Percentiles rank a stretch among this genome's conserved stretches.
phyloP scores from a whole-genome alignment of 2,888 invertebrate genomes.

The Doris montereyensis region DNA sequence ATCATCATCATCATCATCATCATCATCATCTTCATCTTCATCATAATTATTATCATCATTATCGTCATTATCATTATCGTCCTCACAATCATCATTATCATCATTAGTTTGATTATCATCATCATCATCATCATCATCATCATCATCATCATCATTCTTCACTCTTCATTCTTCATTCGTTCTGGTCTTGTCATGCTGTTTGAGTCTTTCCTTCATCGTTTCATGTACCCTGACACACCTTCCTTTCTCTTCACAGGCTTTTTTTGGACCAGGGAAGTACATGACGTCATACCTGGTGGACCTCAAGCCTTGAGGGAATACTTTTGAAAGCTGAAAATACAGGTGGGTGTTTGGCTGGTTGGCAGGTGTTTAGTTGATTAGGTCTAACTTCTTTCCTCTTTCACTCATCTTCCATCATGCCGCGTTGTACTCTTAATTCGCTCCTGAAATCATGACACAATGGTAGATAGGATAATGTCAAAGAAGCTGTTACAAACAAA shows the following conservation, averaged over 20 bases:
- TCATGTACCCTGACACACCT: neutral
- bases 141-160: too few relatives aligned
- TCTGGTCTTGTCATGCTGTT: neutral
- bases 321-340: slow-evolving; percentile 76
- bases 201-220: neutral
- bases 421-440: too few relatives aligned
- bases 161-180: too few relatives aligned
- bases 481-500: too few relatives aligned
- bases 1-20: slow-evolving; percentile 4
- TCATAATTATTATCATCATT: neutral
- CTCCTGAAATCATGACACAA: too few relatives aligned
- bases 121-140: neutral
- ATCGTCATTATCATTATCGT: slow-evolving; percentile 1
- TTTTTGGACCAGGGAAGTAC: slow-evolving; percentile 84
- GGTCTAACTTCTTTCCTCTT: too few relatives aligned
- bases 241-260: neutral
- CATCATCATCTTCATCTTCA: neutral
- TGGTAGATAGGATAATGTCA: too few relatives aligned
- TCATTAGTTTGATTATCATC: neutral
- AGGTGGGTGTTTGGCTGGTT: too few relatives aligned
- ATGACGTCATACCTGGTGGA: slow-evolving; percentile 80
- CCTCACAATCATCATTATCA: neutral
- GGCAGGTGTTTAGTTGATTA: too few relatives aligned
- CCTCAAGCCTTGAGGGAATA: slow-evolving; percentile 77
- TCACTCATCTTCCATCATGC: too few relatives aligned